These are phyloP conservation scores for Crocodylus rhombifer DNA, from an alignment of 2,797 vertebrate species.

Conservation along the genomic window DNA sequence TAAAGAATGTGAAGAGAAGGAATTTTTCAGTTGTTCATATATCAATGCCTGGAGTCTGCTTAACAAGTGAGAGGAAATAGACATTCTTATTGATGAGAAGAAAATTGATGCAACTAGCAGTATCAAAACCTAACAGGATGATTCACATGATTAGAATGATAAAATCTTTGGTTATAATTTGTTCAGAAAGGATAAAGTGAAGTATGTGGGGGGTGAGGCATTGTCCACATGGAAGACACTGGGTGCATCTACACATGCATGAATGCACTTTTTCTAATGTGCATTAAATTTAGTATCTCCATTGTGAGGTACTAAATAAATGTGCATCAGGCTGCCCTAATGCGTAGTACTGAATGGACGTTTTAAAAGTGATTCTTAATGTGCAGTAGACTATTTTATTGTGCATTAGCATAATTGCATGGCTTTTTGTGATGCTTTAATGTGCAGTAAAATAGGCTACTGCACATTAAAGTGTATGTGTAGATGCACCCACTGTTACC, in stretches of 20 bases:
- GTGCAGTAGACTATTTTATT: no score
- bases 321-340: no score
- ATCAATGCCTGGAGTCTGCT: not conserved
- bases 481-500: not conserved
- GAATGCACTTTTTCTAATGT: no score
- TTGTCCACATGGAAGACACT: not conserved
- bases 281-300: no score
- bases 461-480: no score
- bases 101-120: not conserved
- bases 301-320: no score
- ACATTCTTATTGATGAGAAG: not conserved
- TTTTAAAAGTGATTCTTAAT: no score
- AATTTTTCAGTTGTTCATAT: not conserved
- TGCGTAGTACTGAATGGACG: no score
- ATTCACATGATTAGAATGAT: not conserved
- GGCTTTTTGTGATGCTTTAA: no score
- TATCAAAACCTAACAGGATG: constrained; percentile 1
- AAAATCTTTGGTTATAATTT: not conserved
- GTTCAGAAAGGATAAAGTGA: not conserved
- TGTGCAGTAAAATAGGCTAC: no score
- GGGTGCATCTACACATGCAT: no score
- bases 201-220: not conserved
- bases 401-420: no score
- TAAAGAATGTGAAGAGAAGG: not conserved
- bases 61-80: not conserved